These are phyloP conservation scores for Cataglyphis rosenhaueri DNA, from an alignment of 2,888 invertebrate genomes.

Conservation along the genomic window DNA sequence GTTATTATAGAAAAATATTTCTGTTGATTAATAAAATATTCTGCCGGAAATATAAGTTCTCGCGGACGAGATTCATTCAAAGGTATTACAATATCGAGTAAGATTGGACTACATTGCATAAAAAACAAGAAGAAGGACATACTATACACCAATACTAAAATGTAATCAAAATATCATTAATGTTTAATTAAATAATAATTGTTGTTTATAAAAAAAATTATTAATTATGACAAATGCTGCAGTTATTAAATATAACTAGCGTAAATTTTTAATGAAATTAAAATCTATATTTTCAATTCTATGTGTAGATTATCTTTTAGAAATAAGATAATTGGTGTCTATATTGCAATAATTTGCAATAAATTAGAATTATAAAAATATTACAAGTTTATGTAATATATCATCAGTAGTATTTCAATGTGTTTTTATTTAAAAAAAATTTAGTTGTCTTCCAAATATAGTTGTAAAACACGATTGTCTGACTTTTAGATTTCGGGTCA, in stretches of 20 bases:
- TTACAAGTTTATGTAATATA: not conserved
- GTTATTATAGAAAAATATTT: conserved; percentile 16
- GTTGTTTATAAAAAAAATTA: not conserved
- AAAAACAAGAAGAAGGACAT: not conserved
- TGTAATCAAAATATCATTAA: not conserved
- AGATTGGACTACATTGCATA: not conserved
- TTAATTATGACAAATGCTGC: not conserved
- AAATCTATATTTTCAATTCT: not conserved
- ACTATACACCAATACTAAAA: not conserved
- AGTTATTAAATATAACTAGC: not conserved
- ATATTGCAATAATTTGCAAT: too few species aligned
- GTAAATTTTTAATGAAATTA: not conserved
- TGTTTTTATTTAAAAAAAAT: not conserved
- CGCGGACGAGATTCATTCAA: conserved; percentile 14
- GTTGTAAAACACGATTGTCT: not conserved
- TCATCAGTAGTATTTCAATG: not conserved
- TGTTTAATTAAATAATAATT: not conserved
- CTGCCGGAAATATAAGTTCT: not conserved
- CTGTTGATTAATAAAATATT: conserved; percentile 21
- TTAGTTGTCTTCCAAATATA: not conserved
- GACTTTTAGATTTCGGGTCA: not conserved
- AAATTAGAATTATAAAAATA: not conserved
- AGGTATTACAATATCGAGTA: conserved; percentile 9
- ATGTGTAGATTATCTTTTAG: not conserved
- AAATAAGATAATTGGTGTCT: not conserved